Base-by-base conservation (phyloP, 2,888 invertebrate genomes). In the Microplitis manilae region DNA sequence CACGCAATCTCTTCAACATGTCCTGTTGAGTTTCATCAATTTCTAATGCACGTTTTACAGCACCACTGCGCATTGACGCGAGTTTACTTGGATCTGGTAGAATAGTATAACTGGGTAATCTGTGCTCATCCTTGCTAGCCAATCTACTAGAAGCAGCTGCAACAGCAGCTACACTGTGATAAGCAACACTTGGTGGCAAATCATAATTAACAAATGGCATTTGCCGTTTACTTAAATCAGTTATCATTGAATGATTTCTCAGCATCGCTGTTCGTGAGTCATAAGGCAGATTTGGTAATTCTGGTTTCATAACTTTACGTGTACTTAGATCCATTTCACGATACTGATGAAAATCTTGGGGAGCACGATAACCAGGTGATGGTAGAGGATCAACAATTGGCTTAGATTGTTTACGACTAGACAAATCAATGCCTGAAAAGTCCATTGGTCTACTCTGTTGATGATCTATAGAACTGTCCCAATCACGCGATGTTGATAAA, bases 271-370 rank as follows among this genome's bases (percentile, higher is more conserved):
- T 15, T 0, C 88, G 85, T 4, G 88, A 83, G 41, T 90, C 89
- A 68, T 87, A 89, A 2, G 85, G 80, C 67, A 82, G 6, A 76
- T 84, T 85, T 4, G 84, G 80, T 9, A 84, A 9, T 2, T 88
- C 89, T 1, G 84, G 78, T 75, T 88, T 87, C 0, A 73, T 20
- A 1, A 78, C 67, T 62, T 89, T 90, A 39, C 85, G 85, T 7
- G 90, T 89, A 41, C 89, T 89, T 1, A 90, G 76, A 80, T 90
- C 90, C 85, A 90, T 90, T 62, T 89, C 90, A 50, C 86, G 84
- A 17, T 88, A 87, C 68, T 88, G 50, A 50, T 50, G 89, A 68
- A 87, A 86, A 7, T 88, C 89, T 41, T 87, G 88, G 30, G 30
- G 30, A 1, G 81, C 9, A 62, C 81, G 80, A 71, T 82, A 82